Conservation (phyloP, 2,797 vertebrate genomes). For the Amblyraja radiata region DNA sequence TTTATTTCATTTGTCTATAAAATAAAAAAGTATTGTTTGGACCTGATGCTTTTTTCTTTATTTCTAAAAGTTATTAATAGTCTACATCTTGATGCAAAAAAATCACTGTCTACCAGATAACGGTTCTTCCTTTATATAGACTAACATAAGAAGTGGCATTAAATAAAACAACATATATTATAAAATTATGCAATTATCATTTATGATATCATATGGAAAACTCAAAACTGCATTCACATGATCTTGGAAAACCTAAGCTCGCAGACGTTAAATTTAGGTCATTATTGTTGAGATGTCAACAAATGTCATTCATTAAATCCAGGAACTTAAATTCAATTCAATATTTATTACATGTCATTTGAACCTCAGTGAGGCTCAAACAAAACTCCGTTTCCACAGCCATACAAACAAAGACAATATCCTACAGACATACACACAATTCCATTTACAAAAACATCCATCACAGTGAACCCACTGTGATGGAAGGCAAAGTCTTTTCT, state of each 20-base stretch:
- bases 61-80: not conserved
- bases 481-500: no score
- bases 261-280: not conserved
- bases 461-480: no score
- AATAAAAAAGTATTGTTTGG: not conserved
- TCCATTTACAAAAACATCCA: no score
- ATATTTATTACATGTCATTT: no score
- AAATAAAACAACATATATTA: not conserved
- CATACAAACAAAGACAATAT: no score
- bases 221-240: not conserved
- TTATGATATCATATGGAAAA: not conserved
- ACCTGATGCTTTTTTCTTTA: not conserved
- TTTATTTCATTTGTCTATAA: slow-evolving; percentile 3
- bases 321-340: not conserved
- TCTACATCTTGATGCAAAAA: not conserved
- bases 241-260: not conserved
- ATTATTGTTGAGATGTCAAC: not conserved
- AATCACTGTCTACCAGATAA: not conserved
- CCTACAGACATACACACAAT: no score
- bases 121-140: no score
- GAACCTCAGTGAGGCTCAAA: no score
- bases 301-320: not conserved
- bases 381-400: no score
- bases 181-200: not conserved
- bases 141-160: not conserved